These are phyloP conservation scores for Vulpes ferrilata DNA, from an alignment of 2,113 vertebrate species.

Conservation along the genomic window DNA sequence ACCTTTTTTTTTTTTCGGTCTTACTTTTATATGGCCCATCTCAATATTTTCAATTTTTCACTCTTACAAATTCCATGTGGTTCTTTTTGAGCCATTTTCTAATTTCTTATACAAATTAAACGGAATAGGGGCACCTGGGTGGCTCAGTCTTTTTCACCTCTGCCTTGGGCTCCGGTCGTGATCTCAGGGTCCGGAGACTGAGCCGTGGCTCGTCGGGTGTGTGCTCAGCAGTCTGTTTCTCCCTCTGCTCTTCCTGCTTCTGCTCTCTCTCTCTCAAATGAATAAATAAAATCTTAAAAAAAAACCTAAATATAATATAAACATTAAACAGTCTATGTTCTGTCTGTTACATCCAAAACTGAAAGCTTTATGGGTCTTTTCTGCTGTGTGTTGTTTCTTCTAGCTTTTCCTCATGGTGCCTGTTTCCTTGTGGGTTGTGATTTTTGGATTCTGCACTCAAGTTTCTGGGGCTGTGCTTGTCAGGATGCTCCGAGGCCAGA, in stretches of 20 bases:
- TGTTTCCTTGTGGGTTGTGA: background rate
- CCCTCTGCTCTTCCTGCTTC: no score
- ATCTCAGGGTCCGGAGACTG: no score
- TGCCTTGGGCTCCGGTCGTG: no score
- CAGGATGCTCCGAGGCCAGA: conserved; percentile 23
- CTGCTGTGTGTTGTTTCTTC: background rate
- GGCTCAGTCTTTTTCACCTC: no score
- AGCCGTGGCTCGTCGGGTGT: no score
- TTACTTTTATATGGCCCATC: background rate
- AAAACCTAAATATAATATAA: background rate
- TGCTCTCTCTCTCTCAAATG: no score
- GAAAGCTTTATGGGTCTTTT: background rate
- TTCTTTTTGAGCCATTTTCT: background rate
- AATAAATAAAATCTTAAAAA: no score
- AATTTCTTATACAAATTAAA: conserved; percentile 8
- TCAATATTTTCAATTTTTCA: background rate
- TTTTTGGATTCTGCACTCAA: background rate
- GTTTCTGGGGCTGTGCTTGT: conserved; percentile 22
- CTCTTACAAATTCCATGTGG: background rate
- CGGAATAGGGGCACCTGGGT: background rate
- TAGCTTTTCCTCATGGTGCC: background rate
- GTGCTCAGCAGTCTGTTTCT: no score
- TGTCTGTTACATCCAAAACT: background rate
- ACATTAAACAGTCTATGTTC: background rate
- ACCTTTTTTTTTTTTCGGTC: background rate